Evolutionary conservation across 2,113 vertebrate species (phyloP).

Genomic region (Corythornis cristatus): DNA sequence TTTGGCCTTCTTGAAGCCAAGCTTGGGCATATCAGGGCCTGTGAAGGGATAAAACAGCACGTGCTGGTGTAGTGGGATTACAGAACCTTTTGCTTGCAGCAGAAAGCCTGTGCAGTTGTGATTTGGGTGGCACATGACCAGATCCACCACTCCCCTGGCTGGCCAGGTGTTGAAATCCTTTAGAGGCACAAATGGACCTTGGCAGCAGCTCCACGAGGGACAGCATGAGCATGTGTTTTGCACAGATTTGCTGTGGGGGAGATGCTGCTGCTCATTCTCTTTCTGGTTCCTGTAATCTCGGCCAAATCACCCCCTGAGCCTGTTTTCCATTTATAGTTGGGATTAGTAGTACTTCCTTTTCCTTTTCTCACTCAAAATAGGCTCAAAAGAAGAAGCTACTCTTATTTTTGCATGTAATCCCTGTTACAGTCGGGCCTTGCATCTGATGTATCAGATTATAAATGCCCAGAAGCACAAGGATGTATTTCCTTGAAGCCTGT

Average conservation of each 20-base stretch:
- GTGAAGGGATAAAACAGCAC: background rate
- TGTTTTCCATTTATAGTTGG: background rate
- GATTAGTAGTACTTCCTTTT: background rate
- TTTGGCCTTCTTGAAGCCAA: background rate
- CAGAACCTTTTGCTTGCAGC: background rate
- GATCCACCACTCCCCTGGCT: rapidly evolving
- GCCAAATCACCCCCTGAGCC: background rate
- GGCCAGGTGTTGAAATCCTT: background rate
- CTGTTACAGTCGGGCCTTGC: background rate
- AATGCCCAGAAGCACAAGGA: constrained; percentile 24
- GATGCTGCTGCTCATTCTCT: background rate
- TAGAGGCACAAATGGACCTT: background rate
- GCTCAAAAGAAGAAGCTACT: background rate
- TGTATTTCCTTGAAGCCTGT: constrained; percentile 34
- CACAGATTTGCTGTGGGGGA: background rate
- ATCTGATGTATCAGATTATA: background rate
- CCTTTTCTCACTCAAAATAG: background rate
- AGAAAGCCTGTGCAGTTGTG: background rate
- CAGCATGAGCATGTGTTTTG: rapidly evolving
- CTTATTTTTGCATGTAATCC: background rate
- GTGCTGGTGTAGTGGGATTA: background rate
- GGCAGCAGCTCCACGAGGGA: background rate
- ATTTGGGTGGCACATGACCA: background rate
- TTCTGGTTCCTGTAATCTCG: background rate
- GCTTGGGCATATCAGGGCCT: background rate